phyloP scores from a whole-genome alignment of 2,113 vertebrate genomes.

The Amphiprion ocellaris region DNA sequence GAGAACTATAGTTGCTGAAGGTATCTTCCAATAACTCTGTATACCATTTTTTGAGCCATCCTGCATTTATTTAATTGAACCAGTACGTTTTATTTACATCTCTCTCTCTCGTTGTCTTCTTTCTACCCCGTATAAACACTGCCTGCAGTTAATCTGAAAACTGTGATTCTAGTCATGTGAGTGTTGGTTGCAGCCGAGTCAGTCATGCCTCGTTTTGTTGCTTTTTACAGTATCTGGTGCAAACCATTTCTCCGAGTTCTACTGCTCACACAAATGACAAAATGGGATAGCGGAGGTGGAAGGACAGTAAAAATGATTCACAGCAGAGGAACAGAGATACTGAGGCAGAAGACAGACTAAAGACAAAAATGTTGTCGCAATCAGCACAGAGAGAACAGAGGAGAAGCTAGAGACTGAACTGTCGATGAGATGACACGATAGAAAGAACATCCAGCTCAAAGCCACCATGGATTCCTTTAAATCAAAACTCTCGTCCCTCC shows the following conservation, averaged over 20 bases:
- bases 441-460: constrained; percentile 26
- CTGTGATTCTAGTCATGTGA: too few relatives aligned
- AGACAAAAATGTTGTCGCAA: constrained; percentile 3
- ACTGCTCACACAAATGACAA: constrained; percentile 9
- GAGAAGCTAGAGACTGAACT: background rate
- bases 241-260: background rate
- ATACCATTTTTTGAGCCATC: too few relatives aligned
- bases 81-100: too few relatives aligned
- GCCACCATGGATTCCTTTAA: constrained; percentile 37
- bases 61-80: too few relatives aligned
- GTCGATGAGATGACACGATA: constrained; percentile 5
- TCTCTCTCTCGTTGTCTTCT: too few relatives aligned
- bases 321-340: constrained; percentile 3
- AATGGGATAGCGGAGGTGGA: background rate
- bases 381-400: background rate
- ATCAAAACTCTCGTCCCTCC: constrained; percentile 29
- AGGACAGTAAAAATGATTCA: constrained; percentile 29
- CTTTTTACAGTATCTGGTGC: too few relatives aligned
- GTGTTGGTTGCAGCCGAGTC: too few relatives aligned
- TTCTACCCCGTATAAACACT: too few relatives aligned
- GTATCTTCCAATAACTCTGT: too few relatives aligned
- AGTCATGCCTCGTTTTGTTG: too few relatives aligned
- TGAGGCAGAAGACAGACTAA: constrained; percentile 8
- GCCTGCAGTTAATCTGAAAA: too few relatives aligned
- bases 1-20: too few relatives aligned